phyloP scores from a whole-genome alignment of 2,888 invertebrate species.

The Amphipoea lucens region DNA sequence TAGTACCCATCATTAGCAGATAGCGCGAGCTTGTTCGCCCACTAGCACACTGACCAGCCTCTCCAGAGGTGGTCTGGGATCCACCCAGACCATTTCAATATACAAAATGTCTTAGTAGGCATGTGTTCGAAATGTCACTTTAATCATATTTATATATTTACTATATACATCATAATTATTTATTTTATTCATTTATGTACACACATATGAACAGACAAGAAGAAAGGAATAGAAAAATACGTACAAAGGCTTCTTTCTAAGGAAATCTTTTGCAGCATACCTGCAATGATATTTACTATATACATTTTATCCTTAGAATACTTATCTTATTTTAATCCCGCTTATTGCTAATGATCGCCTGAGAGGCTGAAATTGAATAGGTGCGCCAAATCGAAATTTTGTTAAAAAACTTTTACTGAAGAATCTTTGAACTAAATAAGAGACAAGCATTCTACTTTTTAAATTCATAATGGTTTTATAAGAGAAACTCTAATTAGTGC shows the following conservation, averaged over 20 bases:
- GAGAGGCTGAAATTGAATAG: background rate
- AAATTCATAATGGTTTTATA: background rate
- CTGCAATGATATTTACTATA: background rate
- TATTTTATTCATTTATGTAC: background rate
- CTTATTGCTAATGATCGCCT: background rate
- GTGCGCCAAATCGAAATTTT: background rate
- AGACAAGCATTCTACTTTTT: background rate
- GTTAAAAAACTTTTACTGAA: background rate
- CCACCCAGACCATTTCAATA: background rate
- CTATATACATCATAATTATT: background rate
- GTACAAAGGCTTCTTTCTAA: background rate
- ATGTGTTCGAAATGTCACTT: background rate
- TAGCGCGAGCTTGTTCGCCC: background rate
- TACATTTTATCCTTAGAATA: conserved; percentile 2
- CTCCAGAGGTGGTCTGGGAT: background rate
- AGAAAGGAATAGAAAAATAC: background rate
- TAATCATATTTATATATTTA: background rate
- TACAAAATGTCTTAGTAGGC: background rate
- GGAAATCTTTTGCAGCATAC: background rate
- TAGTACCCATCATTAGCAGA: background rate
- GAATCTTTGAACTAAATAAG: background rate
- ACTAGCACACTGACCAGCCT: background rate
- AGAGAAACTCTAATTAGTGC: background rate
- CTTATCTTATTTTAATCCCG: background rate
- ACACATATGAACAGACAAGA: background rate